These are phyloP conservation scores for Apteryx mantelli DNA, from an alignment of 2,113 vertebrate genomes.

Conservation along the genomic window DNA sequence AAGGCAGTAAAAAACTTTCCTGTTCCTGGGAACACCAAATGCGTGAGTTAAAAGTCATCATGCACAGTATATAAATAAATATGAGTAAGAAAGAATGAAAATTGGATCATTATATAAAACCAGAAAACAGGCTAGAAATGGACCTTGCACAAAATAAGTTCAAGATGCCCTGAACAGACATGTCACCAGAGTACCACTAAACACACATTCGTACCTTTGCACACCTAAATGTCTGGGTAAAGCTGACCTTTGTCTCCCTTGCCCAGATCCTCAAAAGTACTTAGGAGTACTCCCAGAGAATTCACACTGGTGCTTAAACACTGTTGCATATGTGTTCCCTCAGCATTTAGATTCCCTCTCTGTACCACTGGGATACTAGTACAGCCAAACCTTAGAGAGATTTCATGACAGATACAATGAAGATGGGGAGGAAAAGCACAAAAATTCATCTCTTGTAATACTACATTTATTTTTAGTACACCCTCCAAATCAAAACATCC, in stretches of 20 bases:
- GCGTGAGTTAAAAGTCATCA: not conserved
- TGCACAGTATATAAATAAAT: not conserved
- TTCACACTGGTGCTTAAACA: not conserved
- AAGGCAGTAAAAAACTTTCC: not conserved
- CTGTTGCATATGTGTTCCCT: not conserved
- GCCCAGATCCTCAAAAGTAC: not conserved
- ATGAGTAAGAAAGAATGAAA: not conserved
- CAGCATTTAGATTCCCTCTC: not conserved
- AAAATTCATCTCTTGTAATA: not conserved
- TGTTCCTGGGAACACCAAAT: not conserved
- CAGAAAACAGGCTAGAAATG: not conserved
- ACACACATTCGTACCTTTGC: not conserved
- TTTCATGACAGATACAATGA: not conserved
- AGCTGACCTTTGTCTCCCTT: not conserved
- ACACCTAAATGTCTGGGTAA: not conserved
- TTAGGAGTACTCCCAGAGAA: not conserved
- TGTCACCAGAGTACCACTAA: not conserved
- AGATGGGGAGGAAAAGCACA: not conserved
- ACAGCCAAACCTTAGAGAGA: not conserved
- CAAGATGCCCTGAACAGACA: not conserved
- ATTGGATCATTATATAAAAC: not conserved
- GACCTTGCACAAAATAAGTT: not conserved
- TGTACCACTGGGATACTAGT: not conserved
- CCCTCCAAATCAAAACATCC: not conserved
- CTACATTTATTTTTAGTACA: not conserved